phyloP scores from a whole-genome alignment of 64 coral and sea anemone genomes.

The Acropora tenuis region DNA sequence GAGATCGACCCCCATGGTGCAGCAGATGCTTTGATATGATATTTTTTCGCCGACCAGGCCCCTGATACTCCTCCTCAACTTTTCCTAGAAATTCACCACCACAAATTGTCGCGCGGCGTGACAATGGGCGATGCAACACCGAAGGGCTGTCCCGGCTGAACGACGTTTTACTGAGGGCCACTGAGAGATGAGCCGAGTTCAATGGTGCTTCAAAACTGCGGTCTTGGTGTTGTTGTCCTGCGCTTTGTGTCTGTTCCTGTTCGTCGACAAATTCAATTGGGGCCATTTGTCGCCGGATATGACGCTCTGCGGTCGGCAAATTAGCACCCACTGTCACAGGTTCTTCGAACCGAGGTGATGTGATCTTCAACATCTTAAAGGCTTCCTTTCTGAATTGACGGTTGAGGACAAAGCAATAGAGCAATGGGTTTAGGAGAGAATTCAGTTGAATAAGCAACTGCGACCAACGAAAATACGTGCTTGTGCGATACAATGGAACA shows the following conservation, averaged over 20 bases:
- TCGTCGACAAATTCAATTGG: background rate
- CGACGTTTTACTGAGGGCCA: background rate
- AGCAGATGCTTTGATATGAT: too few species aligned
- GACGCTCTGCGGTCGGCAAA: background rate
- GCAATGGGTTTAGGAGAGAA: background rate
- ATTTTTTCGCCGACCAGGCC: background rate
- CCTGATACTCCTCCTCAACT: background rate
- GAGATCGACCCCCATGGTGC: too few species aligned
- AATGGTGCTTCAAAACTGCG: background rate
- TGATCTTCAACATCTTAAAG: background rate
- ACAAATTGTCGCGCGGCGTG: background rate
- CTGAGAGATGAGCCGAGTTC: background rate
- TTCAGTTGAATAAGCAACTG: slow-evolving; percentile 18
- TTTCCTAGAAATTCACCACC: background rate
- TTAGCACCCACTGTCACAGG: background rate
- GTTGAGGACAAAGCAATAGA: slow-evolving; percentile 21
- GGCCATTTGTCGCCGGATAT: background rate
- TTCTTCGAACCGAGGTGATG: background rate
- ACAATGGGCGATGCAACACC: background rate
- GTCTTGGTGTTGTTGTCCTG: background rate
- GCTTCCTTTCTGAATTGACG: slow-evolving; percentile 13
- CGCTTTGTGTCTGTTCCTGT: background rate
- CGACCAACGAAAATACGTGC: slow-evolving; percentile 31
- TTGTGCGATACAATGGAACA: slow-evolving; percentile 16
- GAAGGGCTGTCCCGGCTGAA: background rate